Conservation (phyloP, 2,888 invertebrate species). For the Habrosyne pyritoides region DNA sequence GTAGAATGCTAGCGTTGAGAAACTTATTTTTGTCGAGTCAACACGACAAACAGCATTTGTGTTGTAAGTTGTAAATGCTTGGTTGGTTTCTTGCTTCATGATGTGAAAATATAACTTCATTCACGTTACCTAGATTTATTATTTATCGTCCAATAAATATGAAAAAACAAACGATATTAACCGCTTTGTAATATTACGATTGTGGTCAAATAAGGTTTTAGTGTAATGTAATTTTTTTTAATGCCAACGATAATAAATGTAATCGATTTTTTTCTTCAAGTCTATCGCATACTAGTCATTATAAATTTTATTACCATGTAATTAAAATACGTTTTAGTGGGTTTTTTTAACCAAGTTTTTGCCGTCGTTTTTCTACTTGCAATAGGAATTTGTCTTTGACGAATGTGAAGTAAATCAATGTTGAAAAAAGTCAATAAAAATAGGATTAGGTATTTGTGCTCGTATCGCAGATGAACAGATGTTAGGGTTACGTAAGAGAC, state of each 20-base stretch:
- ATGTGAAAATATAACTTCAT: slow-evolving; percentile 11
- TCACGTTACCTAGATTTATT: slow-evolving; percentile 5
- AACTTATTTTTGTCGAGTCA: slow-evolving; percentile 37
- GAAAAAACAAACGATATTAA: neutral
- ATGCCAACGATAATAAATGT: neutral
- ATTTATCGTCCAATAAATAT: neutral
- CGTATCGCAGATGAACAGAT: neutral
- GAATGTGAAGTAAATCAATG: neutral
- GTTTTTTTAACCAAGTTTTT: neutral
- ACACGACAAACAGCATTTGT: slow-evolving; percentile 19
- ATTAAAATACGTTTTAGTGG: neutral
- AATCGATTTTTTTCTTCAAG: neutral
- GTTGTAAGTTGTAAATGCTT: slow-evolving; percentile 38
- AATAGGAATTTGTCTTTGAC: neutral
- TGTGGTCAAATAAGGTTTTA: neutral
- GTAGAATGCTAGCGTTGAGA: slow-evolving; percentile 20
- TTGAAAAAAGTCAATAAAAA: neutral
- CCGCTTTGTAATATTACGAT: neutral
- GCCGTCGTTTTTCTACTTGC: neutral
- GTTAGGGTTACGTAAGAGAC: slow-evolving; percentile 5
- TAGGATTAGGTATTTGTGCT: neutral
- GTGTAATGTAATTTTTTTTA: neutral
- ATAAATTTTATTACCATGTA: neutral
- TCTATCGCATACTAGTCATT: neutral
- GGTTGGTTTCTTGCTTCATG: slow-evolving; percentile 42